These are phyloP conservation scores for Bacillus rossius DNA, from an alignment of 1,140 invertebrate species.

Conservation along the genomic window DNA sequence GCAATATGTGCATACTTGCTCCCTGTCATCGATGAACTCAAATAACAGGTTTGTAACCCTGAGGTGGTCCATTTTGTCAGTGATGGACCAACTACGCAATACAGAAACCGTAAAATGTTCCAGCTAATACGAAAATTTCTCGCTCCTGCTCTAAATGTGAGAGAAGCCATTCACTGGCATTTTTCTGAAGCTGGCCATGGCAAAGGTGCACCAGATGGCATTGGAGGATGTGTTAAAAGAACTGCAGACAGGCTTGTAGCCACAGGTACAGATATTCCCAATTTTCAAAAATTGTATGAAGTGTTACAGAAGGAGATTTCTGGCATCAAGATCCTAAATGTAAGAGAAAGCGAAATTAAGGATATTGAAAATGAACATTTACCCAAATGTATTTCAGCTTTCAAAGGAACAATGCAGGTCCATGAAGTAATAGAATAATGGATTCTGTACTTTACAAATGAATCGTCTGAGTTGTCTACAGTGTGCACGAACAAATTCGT, in stretches of 20 bases:
- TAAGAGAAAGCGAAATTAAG: no score
- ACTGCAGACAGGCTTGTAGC: slow-evolving; percentile 19
- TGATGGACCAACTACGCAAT: slow-evolving; percentile 23
- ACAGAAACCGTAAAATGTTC: slow-evolving; percentile 20
- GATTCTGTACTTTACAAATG: no score
- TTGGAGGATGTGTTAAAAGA: slow-evolving; percentile 25
- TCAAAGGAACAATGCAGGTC: no score
- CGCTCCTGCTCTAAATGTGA: neutral
- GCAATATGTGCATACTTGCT: slow-evolving; percentile 26
- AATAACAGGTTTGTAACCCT: slow-evolving; percentile 9
- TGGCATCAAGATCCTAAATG: no score
- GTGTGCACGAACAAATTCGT: no score
- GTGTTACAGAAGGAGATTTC: no score
- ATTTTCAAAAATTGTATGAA: slow-evolving; percentile 7
- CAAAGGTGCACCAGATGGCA: slow-evolving; percentile 25
- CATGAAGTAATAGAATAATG: no score
- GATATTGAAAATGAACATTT: no score
- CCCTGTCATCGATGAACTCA: slow-evolving; percentile 19
- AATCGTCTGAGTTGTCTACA: no score
- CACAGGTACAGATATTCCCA: slow-evolving; percentile 19
- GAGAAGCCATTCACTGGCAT: slow-evolving; percentile 14
- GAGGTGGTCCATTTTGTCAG: slow-evolving; percentile 23
- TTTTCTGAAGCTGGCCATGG: slow-evolving; percentile 26
- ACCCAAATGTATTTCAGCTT: no score
- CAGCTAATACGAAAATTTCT: slow-evolving; percentile 18